Evolutionary conservation across 2,113 vertebrate genomes (phyloP).

Genomic region (Colistium nudipinnis): DNA sequence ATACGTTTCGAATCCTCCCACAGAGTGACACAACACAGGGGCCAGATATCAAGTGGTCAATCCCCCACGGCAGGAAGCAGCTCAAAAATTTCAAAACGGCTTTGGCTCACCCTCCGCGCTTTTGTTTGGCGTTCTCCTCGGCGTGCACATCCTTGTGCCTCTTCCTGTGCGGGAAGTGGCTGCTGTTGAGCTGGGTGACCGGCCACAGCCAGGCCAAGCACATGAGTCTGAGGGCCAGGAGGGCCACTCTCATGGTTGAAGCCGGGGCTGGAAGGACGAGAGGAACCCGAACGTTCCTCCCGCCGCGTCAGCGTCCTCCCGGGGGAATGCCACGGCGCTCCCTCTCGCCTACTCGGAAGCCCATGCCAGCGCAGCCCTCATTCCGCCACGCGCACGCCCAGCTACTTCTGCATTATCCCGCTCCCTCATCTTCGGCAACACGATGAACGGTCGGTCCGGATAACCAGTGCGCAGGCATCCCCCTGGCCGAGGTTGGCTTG

Average conservation of each 20-base stretch:
- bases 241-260: constrained; percentile 75
- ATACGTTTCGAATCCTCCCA: neutral
- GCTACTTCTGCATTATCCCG: constrained; percentile 35
- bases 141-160: constrained; percentile 76
- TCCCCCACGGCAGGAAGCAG: neutral
- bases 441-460: constrained; percentile 47
- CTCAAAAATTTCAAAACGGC: neutral
- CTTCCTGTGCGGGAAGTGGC: constrained; percentile 69
- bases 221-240: constrained; percentile 75
- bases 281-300: constrained; percentile 67
- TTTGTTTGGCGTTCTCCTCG: constrained; percentile 68
- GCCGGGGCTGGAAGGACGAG: constrained; percentile 38
- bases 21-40: neutral
- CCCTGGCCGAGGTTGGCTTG: constrained; percentile 40
- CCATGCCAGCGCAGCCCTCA: constrained; percentile 64
- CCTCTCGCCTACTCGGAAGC: constrained; percentile 46
- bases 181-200: constrained; percentile 73
- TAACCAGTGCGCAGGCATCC: constrained; percentile 45
- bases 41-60: neutral
- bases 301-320: constrained; percentile 51
- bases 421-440: constrained; percentile 53
- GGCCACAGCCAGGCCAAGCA: constrained; percentile 79
- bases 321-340: constrained; percentile 53
- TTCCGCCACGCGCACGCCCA: constrained; percentile 28
- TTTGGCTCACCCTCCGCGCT: constrained; percentile 77